phyloP scores from a whole-genome alignment of 2,113 vertebrate species.

The Callithrix jacchus region DNA sequence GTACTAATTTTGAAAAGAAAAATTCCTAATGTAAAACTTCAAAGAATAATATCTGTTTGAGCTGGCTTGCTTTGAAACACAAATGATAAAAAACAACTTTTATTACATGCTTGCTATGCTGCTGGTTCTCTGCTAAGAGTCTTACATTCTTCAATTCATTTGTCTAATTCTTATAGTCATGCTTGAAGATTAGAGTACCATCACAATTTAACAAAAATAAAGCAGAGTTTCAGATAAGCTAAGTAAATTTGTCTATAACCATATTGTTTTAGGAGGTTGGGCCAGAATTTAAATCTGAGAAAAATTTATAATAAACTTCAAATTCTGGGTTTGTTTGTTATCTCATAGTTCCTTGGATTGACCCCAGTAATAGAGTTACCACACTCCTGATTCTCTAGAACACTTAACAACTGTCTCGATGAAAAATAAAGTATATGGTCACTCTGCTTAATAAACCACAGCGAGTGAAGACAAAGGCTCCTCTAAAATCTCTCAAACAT shows the following conservation, averaged over 20 bases:
- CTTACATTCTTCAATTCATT: not conserved
- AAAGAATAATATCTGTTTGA: not conserved
- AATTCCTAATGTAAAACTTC: not conserved
- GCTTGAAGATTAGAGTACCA: not conserved
- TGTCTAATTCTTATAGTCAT: not conserved
- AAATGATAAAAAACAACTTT: not conserved
- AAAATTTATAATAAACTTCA: not conserved
- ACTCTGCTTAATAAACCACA: not conserved
- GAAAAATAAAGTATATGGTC: not conserved
- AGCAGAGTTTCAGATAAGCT: not conserved
- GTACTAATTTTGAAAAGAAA: not conserved
- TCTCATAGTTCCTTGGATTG: conserved; percentile 3
- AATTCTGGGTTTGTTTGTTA: not conserved
- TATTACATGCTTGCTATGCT: not conserved
- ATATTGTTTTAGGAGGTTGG: not conserved
- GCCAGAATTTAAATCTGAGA: conserved; percentile 24
- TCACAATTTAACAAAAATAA: conserved; percentile 7
- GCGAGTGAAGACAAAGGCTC: conserved; percentile 56
- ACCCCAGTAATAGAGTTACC: not conserved
- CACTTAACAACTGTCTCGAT: not conserved
- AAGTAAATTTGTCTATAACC: not conserved
- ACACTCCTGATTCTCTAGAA: not conserved
- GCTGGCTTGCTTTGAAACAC: not conserved
- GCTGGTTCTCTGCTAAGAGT: not conserved
- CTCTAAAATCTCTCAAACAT: not conserved